Base-by-base conservation (phyloP, 1,140 invertebrate genomes). In the Telenomus remus region DNA sequence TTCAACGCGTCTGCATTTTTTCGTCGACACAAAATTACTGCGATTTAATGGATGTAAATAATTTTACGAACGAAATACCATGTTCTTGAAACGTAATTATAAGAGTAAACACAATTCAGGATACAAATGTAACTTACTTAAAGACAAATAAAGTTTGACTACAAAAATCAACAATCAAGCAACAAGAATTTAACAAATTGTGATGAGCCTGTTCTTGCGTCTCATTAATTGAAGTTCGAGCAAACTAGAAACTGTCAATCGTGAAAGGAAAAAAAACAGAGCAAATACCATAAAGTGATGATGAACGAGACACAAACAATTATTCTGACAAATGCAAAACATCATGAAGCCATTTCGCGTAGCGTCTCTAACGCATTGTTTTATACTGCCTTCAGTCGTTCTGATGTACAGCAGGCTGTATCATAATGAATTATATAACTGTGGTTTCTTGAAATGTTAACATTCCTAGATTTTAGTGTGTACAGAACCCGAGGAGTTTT, bases 391-490 rank as follows among this genome's bases (percentile, higher is more conserved):
- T 85, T 81, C 81, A 85, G 84, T 86, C 83, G 84, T 81, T 85
- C 82, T 81, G 82, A 81, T 86, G 83, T 87, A 87, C 84, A 87
- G 85, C 84, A 86, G 85, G 84, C 84, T 87, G 86, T 87, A 87
- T 85, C 85, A 86, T 87, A 86, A 86, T 87, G 85, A 87, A 86
- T 86, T 85, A 86, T 87, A 79, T 71, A 64, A 68, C 42, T 84
- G 85, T 86, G 84, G 83, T 86, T 86, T 87, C 84, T 85, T 85
- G 83, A 86, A 88, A 86, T 86, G 80, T 86, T 85, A 84, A 88
- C 85, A 87, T 87, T 87, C 85, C 85, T 86, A 85, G 84, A 84
- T 83, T 82, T 78, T 86, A 86, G 82, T 85, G 79, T 84, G 85
- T 87, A 86, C 85, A 87, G 81, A 86, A 84, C 69, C 79, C 83